Evolutionary conservation across 2,113 vertebrate genomes (phyloP), one percentile per base, ranked within the genome.

Genomic region (Caretta caretta): DNA sequence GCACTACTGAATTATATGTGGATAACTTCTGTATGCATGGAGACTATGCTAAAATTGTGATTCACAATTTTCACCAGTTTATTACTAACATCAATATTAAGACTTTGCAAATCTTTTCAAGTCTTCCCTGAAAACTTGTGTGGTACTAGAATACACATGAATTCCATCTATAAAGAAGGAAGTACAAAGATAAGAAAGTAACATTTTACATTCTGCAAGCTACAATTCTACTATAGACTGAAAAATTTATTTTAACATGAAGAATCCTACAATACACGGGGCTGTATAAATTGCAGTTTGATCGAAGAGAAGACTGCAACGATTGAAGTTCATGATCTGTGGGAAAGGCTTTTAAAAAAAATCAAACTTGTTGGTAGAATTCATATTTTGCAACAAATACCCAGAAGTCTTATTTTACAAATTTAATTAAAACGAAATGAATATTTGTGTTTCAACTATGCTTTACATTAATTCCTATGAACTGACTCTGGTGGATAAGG

Each of bases 1-100:
- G 0, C 50, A 50, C 89, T 96, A 88, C 93, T 93, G 86, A 79
- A 85, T 83, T 65, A 95, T 80, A 84, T 50, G 62, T 57, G 56
- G 72, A 80, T 27, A 82, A 80, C 42, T 84, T 94, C 35, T 31
- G 51, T 90, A 62, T 78, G 86, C 76, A 82, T 42, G 91, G 72
- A 91, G 38, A 91, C 81, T n/a, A 81, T 57, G 76, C 84, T 19
- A 89, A 69, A 35, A 82, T 8, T 90, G 65, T 1, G 11, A 2
- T 1, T 78, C 29, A 86, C 5, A 49, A 19, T 57, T 89, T 84
- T 11, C 4, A 89, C n/a, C 50, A 13, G 54, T 38, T 29, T 85
- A n/a, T 5, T 83, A 8, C 29, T 90, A 53, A 94, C 82, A 90
- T n/a, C 80, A 81, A 5, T 20, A n/a, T n/a, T n/a, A 51, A 53